phyloP scores from a whole-genome alignment of 2,113 vertebrate species.

The Phoxinus phoxinus region DNA sequence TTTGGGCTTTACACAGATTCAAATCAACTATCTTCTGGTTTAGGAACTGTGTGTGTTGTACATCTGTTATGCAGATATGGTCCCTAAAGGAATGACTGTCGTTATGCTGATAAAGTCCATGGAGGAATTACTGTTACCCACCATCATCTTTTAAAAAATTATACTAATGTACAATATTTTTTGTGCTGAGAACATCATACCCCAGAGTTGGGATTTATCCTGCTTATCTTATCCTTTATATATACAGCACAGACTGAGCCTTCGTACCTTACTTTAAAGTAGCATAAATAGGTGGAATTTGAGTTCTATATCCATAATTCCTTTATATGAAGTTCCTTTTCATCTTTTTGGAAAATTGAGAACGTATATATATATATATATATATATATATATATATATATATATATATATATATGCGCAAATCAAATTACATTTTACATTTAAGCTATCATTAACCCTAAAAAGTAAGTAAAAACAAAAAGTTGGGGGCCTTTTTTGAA shows the following conservation, averaged over 20 bases:
- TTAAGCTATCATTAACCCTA: not conserved
- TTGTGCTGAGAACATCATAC: constrained; percentile 20
- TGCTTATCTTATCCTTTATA: constrained; percentile 42
- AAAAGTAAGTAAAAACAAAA: not conserved
- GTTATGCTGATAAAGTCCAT: constrained; percentile 18
- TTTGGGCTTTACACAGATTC: not conserved
- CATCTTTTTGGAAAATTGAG: constrained; percentile 52
- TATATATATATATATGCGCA: not conserved
- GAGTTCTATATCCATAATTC: constrained; percentile 49
- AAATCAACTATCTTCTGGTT: constrained; percentile 17
- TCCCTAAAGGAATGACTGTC: constrained; percentile 17
- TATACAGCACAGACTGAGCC: constrained; percentile 46
- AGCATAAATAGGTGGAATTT: constrained; percentile 55
- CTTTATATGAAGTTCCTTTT: constrained; percentile 41
- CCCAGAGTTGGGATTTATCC: constrained; percentile 47
- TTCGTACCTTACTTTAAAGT: constrained; percentile 49
- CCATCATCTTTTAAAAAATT: not conserved
- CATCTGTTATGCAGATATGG: not conserved
- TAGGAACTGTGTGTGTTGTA: not conserved
- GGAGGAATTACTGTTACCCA: constrained; percentile 7
- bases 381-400: no score
- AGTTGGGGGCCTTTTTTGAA: not conserved
- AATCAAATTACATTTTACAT: not conserved
- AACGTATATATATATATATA: not conserved
- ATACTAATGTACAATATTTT: constrained; percentile 28